phyloP scores from a whole-genome alignment of 1,140 invertebrate genomes.

The Metopolophium dirhodum region DNA sequence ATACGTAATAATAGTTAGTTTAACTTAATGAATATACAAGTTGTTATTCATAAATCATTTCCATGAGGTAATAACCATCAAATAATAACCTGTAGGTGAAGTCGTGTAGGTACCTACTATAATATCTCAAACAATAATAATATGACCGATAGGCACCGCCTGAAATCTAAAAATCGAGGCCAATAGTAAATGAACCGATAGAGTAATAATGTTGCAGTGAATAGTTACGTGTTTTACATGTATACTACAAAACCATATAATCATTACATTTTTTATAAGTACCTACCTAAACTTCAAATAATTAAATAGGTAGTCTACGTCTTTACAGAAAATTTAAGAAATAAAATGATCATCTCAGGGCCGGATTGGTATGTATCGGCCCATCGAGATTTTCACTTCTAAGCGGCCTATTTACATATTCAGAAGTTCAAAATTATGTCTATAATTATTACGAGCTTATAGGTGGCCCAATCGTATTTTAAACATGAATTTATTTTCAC shows the following conservation, averaged over 20 bases:
- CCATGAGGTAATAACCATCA: not conserved
- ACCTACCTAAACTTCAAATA: not conserved
- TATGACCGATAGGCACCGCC: not conserved
- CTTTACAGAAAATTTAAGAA: too few species aligned
- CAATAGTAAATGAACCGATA: not conserved
- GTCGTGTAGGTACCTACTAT: not conserved
- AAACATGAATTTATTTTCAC: too few species aligned
- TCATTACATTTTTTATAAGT: not conserved
- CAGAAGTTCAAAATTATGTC: too few species aligned
- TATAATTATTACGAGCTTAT: too few species aligned
- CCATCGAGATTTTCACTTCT: too few species aligned
- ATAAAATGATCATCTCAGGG: not conserved
- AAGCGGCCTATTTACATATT: too few species aligned
- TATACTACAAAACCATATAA: not conserved
- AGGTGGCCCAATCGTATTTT: too few species aligned
- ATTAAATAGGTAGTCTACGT: not conserved
- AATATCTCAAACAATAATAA: not conserved
- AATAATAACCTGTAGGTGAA: not conserved
- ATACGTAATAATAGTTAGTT: too few species aligned
- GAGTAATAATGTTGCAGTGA: not conserved
- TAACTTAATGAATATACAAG: not conserved
- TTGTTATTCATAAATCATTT: slow-evolving; percentile 1
- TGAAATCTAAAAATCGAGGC: not conserved
- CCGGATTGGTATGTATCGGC: too few species aligned
- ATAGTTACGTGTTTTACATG: not conserved